These are phyloP conservation scores for Hiodon alosoides DNA, from an alignment of 2,113 vertebrate genomes.

Conservation along the genomic window DNA sequence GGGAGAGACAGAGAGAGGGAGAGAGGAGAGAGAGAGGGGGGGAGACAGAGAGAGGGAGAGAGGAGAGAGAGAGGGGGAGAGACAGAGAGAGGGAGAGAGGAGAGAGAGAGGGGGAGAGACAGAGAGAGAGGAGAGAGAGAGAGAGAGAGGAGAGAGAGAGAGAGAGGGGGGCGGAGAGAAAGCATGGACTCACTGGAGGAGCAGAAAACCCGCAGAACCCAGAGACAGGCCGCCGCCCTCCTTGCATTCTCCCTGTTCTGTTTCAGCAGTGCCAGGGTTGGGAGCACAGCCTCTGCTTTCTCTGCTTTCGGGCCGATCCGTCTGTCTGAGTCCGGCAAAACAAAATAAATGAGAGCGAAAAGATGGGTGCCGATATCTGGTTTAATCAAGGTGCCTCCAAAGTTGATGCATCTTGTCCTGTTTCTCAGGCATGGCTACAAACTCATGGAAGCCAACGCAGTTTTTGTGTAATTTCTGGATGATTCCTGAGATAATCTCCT, in stretches of 20 bases:
- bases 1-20: too few relatives aligned
- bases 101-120: neutral
- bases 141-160: neutral
- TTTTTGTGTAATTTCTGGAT: too few relatives aligned
- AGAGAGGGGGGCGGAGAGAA: neutral
- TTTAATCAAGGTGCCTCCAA: too few relatives aligned
- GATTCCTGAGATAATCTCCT: too few relatives aligned
- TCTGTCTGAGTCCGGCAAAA: slow-evolving; percentile 58
- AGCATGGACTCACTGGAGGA: slow-evolving; percentile 63
- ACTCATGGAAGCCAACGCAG: too few relatives aligned
- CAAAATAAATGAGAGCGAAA: neutral
- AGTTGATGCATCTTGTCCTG: too few relatives aligned
- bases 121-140: neutral
- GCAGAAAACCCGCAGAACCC: slow-evolving; percentile 72
- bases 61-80: neutral
- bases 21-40: too few relatives aligned
- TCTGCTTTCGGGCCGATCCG: slow-evolving; percentile 81
- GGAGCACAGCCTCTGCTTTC: slow-evolving; percentile 70
- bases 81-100: neutral
- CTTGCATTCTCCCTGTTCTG: slow-evolving; percentile 60
- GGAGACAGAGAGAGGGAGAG: slow-evolving; percentile 11
- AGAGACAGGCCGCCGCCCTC: slow-evolving; percentile 75
- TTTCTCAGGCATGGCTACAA: neutral
- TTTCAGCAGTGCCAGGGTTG: slow-evolving; percentile 69
- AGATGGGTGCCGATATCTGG: too few relatives aligned